Evolutionary conservation across 2,113 vertebrate species (phyloP), one percentile per base, ranked within the genome.

Genomic region (Potamarius usumacintae): DNA sequence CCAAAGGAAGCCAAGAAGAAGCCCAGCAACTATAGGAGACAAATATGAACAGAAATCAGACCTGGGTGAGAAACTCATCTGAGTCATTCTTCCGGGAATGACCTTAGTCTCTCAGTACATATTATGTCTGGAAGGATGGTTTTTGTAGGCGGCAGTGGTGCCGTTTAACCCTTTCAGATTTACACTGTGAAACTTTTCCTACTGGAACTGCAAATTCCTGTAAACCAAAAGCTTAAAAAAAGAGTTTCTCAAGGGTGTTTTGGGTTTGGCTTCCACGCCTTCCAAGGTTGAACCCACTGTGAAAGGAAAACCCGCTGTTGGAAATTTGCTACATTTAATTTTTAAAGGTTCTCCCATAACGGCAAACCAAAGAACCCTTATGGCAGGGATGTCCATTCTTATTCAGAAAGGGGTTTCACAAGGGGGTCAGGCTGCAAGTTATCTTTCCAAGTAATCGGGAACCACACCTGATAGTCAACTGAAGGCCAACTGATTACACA

Each of bases 1-100:
- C 95, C 95, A 87, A 95, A 96, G 1, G 95, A 96, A 18, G 95
- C 95, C 92, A 96, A 90, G 84, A 95, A 90, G 91, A 96, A 96
- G 58, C 95, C 95, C 91, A 96, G 89, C 86, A 95, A 92, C 95
- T 96, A 80, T 48, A 88, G 60, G 80, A 65, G 34, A 86, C 69
- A 90, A 50, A 89, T 62, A 89, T n/a, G 69, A 79, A 87, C 25
- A 71, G 83, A 87, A 85, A 87, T 90, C 62, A 90, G 84, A 90
- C 76, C 71, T 85, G 79, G 78, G 90, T 90, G 85, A 89, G 89
- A 89, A 82, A 87, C 85, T 84, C 27, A 17, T 50, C 50, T 90
- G 85, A 89, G 52, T 90, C 90, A 89, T 60, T 1, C 82, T 78
- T 76, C 83, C 63, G 69, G 88, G 87, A 72, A 77, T 62, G 48